phyloP scores from a whole-genome alignment of 2,797 vertebrate species.

The Acanthiza pusilla region DNA sequence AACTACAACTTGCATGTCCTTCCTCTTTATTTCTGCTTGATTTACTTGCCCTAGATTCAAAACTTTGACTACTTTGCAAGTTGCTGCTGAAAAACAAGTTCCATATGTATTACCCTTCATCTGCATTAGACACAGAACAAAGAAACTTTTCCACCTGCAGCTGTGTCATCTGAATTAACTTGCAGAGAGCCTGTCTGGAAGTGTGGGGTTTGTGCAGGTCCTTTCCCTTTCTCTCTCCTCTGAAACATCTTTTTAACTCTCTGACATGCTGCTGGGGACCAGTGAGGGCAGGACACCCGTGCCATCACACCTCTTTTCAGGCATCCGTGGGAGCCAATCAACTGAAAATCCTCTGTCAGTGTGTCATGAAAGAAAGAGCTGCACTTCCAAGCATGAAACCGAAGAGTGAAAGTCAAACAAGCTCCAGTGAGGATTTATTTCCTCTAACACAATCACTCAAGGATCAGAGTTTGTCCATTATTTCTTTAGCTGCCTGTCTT shows the following conservation, averaged over 20 bases:
- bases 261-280: not conserved
- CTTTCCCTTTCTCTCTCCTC: not conserved
- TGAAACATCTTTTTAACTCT: not conserved
- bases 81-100: conserved; percentile 41
- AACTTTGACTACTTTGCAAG: conserved; percentile 30
- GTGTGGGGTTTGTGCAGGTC: not conserved
- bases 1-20: conserved; percentile 26
- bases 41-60: conserved; percentile 55
- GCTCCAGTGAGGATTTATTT: not conserved
- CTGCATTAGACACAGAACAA: not conserved
- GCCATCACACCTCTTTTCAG: not conserved
- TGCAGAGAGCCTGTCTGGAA: not conserved
- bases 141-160: not conserved
- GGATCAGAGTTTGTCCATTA: not conserved
- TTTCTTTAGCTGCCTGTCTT: not conserved
- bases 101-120: conserved; percentile 39
- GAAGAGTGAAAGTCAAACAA: not conserved
- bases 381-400: not conserved
- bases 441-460: not conserved
- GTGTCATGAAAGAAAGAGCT: not conserved
- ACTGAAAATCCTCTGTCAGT: not conserved
- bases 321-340: not conserved
- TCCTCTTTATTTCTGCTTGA: conserved; percentile 45
- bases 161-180: conserved; percentile 5
- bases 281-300: not conserved